phyloP scores from a whole-genome alignment of 2,888 invertebrate species.

The Drosophila subsilvestris region DNA sequence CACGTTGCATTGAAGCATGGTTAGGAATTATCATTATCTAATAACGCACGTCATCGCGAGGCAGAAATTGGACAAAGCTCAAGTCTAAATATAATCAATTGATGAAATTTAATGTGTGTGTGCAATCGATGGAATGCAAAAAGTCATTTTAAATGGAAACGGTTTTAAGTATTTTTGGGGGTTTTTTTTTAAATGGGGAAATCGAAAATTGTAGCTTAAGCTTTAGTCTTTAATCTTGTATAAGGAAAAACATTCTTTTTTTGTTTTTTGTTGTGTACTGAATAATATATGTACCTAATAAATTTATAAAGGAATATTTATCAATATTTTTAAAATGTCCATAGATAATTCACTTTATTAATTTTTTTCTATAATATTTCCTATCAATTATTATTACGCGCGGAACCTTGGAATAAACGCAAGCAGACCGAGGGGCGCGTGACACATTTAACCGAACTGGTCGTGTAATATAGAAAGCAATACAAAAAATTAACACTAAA shows the following conservation, averaged over 20 bases:
- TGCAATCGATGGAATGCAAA: background rate
- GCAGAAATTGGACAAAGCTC: conserved; percentile 17
- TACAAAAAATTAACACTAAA: background rate
- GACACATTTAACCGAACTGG: too few relatives aligned
- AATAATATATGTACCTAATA: too few relatives aligned
- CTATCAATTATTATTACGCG: too few relatives aligned
- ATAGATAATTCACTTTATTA: too few relatives aligned
- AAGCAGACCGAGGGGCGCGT: background rate
- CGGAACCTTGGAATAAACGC: background rate
- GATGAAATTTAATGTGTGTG: background rate
- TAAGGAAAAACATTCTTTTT: background rate
- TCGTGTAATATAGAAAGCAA: too few relatives aligned
- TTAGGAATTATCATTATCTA: conserved; percentile 26
- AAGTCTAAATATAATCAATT: conserved; percentile 24
- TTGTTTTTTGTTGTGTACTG: too few relatives aligned
- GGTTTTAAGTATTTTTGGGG: too few relatives aligned
- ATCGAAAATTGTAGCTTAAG: background rate
- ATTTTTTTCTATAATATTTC: too few relatives aligned
- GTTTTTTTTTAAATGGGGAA: too few relatives aligned
- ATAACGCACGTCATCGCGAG: conserved; percentile 22
- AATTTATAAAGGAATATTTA: too few relatives aligned
- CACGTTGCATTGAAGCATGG: background rate
- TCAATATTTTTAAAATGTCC: too few relatives aligned
- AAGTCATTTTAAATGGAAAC: background rate
- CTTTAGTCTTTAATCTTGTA: background rate